Evolutionary conservation across 2,113 vertebrate species (phyloP).

Genomic region (Leucoraja erinaceus): DNA sequence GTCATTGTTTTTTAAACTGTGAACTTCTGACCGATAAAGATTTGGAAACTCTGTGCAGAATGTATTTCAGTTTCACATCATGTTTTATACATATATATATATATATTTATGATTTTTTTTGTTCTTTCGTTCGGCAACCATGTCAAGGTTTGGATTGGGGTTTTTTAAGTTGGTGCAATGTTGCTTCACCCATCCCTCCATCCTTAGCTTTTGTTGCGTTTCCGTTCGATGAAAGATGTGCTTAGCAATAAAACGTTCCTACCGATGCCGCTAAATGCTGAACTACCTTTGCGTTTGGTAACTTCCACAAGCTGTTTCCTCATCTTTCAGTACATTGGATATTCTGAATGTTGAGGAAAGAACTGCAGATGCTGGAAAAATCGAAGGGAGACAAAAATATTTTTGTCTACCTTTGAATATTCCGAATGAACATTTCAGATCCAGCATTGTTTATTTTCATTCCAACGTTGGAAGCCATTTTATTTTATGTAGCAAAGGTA

Average conservation of each 20-base stretch:
- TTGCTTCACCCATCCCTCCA: constrained; percentile 61
- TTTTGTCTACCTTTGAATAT: too few relatives aligned
- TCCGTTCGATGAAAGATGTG: constrained; percentile 76
- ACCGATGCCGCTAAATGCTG: constrained; percentile 66
- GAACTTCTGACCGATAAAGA: constrained; percentile 58
- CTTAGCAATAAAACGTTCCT: constrained; percentile 98
- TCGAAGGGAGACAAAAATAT: too few relatives aligned
- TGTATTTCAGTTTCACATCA: constrained; percentile 64
- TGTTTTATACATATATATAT: constrained; percentile 53
- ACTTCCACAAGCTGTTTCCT: background rate
- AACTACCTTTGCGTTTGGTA: constrained; percentile 51
- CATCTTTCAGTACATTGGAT: background rate
- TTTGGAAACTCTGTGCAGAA: constrained; percentile 64
- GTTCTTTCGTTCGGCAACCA: constrained; percentile 54
- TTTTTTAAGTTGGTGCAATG: constrained; percentile 67
- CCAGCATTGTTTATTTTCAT: background rate
- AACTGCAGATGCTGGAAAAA: too few relatives aligned
- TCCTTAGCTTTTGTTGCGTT: constrained; percentile 61
- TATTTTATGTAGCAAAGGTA: too few relatives aligned
- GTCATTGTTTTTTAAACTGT: constrained; percentile 58
- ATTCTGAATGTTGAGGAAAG: too few relatives aligned
- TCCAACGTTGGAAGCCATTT: background rate
- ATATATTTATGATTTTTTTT: too few relatives aligned
- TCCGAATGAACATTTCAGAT: background rate
- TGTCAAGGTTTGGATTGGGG: constrained; percentile 54